Evolutionary conservation across 2,888 invertebrate genomes (phyloP).

Genomic region (Chrysolina americana): DNA sequence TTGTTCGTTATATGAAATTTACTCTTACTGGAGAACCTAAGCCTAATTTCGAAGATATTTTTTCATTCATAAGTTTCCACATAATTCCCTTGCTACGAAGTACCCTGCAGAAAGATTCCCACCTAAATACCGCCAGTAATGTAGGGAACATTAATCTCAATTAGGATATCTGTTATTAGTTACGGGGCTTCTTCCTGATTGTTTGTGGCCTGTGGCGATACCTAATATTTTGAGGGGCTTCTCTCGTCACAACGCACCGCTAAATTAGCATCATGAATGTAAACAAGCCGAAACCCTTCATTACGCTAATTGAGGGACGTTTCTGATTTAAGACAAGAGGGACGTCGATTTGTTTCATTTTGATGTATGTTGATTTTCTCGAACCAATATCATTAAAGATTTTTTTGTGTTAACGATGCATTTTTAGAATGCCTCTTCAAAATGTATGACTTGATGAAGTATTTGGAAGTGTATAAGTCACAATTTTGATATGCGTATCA

Average conservation of each 20-base stretch:
- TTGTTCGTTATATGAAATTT: too few species aligned
- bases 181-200: conserved; percentile 58
- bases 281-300: conserved; percentile 51
- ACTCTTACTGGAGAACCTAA: too few species aligned
- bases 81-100: neutral
- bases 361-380: neutral
- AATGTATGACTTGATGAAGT: too few species aligned
- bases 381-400: too few species aligned
- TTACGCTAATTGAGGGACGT: conserved; percentile 35
- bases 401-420: too few species aligned
- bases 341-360: neutral
- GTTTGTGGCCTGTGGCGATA: conserved; percentile 54
- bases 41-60: too few species aligned
- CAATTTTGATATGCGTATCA: too few species aligned
- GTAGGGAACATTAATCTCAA: conserved; percentile 58
- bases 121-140: conserved; percentile 45
- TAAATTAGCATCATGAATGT: conserved; percentile 49
- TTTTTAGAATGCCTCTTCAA: too few species aligned
- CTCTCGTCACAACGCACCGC: conserved; percentile 48
- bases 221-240: conserved; percentile 48
- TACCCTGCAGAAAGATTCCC: neutral
- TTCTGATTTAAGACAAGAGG: conserved; percentile 6
- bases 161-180: conserved; percentile 56
- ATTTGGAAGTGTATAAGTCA: too few species aligned
- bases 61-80: neutral